phyloP scores from a whole-genome alignment of 2,888 invertebrate genomes.

The Sarcophaga caerulescens region DNA sequence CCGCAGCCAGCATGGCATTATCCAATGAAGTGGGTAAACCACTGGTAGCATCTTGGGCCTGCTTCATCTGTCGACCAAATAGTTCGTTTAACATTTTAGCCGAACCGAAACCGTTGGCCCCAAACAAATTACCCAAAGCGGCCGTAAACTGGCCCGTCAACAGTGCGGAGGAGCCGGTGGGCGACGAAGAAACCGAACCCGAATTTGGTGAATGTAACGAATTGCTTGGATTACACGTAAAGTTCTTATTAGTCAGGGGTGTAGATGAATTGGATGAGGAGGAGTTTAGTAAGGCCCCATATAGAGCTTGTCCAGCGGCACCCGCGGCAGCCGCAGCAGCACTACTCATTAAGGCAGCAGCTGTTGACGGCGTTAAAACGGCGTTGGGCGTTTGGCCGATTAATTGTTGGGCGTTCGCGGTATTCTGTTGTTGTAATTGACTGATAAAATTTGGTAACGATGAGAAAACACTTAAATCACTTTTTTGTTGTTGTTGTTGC shows the following conservation, averaged over 20 bases:
- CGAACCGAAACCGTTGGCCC: slow-evolving; percentile 91
- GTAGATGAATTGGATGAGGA: slow-evolving; percentile 75
- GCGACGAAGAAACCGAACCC: slow-evolving; percentile 72
- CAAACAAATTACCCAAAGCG: slow-evolving; percentile 84
- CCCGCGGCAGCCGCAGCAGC: slow-evolving; percentile 87
- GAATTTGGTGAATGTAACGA: slow-evolving; percentile 69
- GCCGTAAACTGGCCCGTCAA: slow-evolving; percentile 74
- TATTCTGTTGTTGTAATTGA: slow-evolving; percentile 60
- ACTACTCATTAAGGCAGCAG: slow-evolving; percentile 87
- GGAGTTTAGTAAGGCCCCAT: slow-evolving; percentile 90
- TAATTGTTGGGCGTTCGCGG: slow-evolving; percentile 70
- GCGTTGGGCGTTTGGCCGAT: slow-evolving; percentile 60
- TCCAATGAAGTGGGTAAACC: slow-evolving; percentile 81
- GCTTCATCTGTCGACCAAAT: slow-evolving; percentile 90
- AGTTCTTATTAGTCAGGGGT: slow-evolving; percentile 63
- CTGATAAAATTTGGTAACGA: slow-evolving; percentile 74
- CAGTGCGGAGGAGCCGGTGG: slow-evolving; percentile 73
- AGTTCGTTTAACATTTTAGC: slow-evolving; percentile 96
- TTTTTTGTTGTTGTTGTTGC: slow-evolving; percentile 53
- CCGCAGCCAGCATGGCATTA: slow-evolving; percentile 80
- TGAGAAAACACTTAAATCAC: slow-evolving; percentile 76
- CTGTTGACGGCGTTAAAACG: slow-evolving; percentile 73
- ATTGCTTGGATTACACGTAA: slow-evolving; percentile 48
- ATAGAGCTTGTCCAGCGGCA: slow-evolving; percentile 90
- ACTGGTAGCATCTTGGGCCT: slow-evolving; percentile 84